phyloP scores from a whole-genome alignment of 1,140 invertebrate species.

The Leptinotarsa texana region DNA sequence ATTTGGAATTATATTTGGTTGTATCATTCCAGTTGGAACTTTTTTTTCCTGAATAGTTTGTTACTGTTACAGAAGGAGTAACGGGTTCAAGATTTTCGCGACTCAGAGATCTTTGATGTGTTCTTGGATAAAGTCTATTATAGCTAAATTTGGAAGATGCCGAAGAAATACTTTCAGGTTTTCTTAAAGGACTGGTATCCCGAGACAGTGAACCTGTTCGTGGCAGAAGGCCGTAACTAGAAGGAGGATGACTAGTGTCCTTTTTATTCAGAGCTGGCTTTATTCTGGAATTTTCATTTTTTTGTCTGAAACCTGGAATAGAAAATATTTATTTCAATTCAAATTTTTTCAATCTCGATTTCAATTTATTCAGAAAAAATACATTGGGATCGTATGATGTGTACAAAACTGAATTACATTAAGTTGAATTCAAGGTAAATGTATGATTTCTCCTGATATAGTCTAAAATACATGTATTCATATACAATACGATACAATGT shows the following conservation, averaged over 20 bases:
- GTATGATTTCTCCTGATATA: no score
- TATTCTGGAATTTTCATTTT: slow-evolving; percentile 25
- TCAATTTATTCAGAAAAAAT: no score
- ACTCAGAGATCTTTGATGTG: slow-evolving; percentile 46
- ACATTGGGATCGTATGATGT: no score
- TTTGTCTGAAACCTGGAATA: no score
- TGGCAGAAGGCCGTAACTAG: slow-evolving; percentile 46
- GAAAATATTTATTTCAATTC: no score
- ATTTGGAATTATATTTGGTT: slow-evolving; percentile 33
- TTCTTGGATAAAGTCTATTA: slow-evolving; percentile 48
- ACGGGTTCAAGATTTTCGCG: slow-evolving; percentile 48
- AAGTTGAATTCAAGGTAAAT: no score
- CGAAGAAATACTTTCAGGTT: slow-evolving; percentile 41
- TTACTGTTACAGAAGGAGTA: slow-evolving; percentile 37
- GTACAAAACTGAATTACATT: no score
- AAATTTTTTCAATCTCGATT: no score
- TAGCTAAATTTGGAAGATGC: slow-evolving; percentile 45
- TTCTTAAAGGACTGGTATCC: slow-evolving; percentile 51
- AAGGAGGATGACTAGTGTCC: slow-evolving; percentile 49
- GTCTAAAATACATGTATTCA: no score
- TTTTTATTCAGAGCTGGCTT: slow-evolving; percentile 47
- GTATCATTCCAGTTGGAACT: slow-evolving; percentile 29
- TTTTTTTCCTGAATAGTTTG: slow-evolving; percentile 46
- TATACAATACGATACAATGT: no score
- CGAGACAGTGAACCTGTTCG: slow-evolving; percentile 46